phyloP scores from a whole-genome alignment of 2,113 vertebrate genomes.

The Cochlearius cochlearius region DNA sequence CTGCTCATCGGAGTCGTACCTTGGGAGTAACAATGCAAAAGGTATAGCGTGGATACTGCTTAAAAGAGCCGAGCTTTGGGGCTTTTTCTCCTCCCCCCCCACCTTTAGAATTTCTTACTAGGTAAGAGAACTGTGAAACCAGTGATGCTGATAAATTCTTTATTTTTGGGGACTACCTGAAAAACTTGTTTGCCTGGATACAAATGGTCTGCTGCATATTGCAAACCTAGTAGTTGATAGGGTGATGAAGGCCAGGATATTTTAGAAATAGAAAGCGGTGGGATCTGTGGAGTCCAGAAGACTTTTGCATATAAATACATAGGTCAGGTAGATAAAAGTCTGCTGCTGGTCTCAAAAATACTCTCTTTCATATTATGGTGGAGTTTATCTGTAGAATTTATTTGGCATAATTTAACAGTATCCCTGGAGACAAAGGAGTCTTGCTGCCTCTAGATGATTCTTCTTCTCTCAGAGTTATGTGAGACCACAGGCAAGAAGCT shows the following conservation, averaged over 20 bases:
- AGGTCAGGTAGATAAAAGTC: not conserved
- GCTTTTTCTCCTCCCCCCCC: not conserved
- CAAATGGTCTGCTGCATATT: not conserved
- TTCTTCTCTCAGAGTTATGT: not conserved
- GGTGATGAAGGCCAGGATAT: not conserved
- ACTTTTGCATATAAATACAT: not conserved
- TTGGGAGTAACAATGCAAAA: not conserved
- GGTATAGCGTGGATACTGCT: not conserved
- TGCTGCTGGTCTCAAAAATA: not conserved
- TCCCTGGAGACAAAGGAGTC: not conserved
- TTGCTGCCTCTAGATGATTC: not conserved
- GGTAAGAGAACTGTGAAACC: not conserved
- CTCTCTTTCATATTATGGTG: accelerated
- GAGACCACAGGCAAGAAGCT: not conserved
- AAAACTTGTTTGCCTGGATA: not conserved
- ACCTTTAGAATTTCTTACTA: not conserved
- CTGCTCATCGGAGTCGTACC: not conserved
- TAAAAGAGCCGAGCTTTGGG: not conserved
- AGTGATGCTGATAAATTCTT: not conserved
- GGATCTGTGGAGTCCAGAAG: not conserved
- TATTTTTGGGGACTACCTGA: not conserved
- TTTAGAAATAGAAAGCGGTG: not conserved
- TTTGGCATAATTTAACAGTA: not conserved
- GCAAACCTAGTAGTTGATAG: not conserved
- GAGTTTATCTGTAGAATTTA: not conserved